Evolutionary conservation across 2,888 invertebrate genomes (phyloP), one percentile per base, ranked within the genome.

Genomic region (Halictus quadricinctus): DNA sequence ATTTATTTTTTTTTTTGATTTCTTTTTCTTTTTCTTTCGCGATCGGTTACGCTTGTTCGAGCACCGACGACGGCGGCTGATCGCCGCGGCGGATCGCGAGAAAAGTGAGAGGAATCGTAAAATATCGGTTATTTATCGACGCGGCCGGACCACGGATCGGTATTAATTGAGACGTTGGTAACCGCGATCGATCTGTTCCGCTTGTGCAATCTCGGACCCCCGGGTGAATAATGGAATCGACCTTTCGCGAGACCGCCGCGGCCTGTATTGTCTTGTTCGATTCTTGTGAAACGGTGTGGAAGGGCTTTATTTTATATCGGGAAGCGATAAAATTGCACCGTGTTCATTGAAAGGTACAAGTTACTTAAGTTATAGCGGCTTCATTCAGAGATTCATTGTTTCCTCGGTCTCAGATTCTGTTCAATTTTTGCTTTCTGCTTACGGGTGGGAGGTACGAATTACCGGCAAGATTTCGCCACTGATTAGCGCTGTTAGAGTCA

Each of bases 151-250:
- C 79, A 18, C 7, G 15, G 75, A 73, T 73, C 60, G 54, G 58
- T 76, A 73, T 85, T 85, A 88, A 88, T 83, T 75, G 83, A 83
- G 73, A 83, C 74, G 77, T 83, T 79, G 60, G 76, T 29, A 80
- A 88, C 60, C 13, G 29, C 50, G 78, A 83, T 83, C 70, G 85
- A 80, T 76, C 72, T 25, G 75, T 58, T 87, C 72, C 41, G 54
- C 41, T 84, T 43, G 58, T n/a, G 58, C 48, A 77, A 79, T 78
- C 54, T 21, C 46, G 18, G 66, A 36, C 5, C 50, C 29, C 43
- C 29, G 36, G 6, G 50, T 46, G 48, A 75, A 79, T 76, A 84
- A 81, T 79, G 54, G 46, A 54, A 72, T 54, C 64, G 78, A 84
- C 78, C 84, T 80, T 84, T 81, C 66, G 48, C 21, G 21, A 69